Evolutionary conservation across 2,113 vertebrate genomes (phyloP).

Genomic region (Pterocles burchelli): DNA sequence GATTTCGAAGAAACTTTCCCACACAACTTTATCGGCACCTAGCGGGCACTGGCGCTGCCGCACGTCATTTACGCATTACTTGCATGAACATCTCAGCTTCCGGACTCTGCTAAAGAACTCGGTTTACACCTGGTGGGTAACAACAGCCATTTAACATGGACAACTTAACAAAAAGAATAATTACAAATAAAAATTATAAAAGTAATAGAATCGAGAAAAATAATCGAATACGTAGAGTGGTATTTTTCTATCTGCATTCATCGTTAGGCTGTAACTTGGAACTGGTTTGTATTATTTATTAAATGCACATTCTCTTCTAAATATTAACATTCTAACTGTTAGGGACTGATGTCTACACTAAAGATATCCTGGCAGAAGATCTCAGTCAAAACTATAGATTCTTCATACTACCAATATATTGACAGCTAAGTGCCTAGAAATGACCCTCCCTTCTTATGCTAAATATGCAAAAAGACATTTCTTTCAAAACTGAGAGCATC

Average conservation of each 20-base stretch:
- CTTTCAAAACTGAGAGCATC: neutral
- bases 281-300: neutral
- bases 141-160: neutral
- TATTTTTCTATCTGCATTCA: accelerated
- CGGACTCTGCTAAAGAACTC: neutral
- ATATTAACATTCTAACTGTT: neutral
- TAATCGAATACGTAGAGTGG: accelerated
- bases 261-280: neutral
- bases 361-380: neutral
- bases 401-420: neutral
- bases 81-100: neutral
- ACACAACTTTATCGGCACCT: neutral
- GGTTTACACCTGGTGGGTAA: neutral
- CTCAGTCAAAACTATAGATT: neutral
- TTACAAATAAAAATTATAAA: neutral
- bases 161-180: neutral
- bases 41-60: neutral
- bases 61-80: neutral
- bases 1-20: neutral
- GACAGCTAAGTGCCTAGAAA: neutral
- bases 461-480: neutral
- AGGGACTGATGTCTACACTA: neutral
- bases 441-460: neutral
- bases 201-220: neutral
- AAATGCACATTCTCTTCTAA: neutral